Conservation (phyloP, 2,888 invertebrate species). For the Lomographa bimaculata region DNA sequence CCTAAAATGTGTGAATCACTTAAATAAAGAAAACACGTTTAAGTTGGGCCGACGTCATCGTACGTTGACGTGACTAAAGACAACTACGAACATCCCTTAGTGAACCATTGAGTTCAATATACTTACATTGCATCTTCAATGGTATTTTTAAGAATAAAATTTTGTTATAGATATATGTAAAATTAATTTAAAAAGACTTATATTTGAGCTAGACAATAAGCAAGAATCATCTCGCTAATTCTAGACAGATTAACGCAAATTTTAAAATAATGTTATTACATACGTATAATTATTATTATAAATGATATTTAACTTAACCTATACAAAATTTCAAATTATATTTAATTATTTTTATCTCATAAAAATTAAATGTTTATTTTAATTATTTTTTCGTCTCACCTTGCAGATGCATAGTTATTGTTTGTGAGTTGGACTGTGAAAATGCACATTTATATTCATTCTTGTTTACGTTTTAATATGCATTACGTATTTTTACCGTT, state of each 20-base stretch:
- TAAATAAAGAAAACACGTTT: conserved; percentile 12
- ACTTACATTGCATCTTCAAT: no score
- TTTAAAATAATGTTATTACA: no score
- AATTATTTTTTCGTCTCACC: conserved; percentile 30
- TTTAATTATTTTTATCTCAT: neutral
- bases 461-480: conserved; percentile 1
- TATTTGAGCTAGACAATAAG: no score
- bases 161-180: no score
- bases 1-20: conserved; percentile 24
- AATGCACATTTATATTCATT: conserved; percentile 6
- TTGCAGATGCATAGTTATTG: conserved; percentile 22
- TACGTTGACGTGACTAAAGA: conserved; percentile 35
- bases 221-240: no score
- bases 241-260: conserved; percentile 1
- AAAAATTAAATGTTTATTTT: neutral
- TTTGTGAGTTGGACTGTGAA: conserved; percentile 7
- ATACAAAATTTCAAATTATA: neutral
- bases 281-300: no score
- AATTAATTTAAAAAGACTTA: no score
- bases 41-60: conserved; percentile 19
- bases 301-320: no score
- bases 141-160: no score
- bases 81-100: conserved; percentile 26
- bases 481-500: conserved; percentile 3
- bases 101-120: no score